phyloP scores from a whole-genome alignment of 2,797 vertebrate genomes.

The Chrosomus eos region DNA sequence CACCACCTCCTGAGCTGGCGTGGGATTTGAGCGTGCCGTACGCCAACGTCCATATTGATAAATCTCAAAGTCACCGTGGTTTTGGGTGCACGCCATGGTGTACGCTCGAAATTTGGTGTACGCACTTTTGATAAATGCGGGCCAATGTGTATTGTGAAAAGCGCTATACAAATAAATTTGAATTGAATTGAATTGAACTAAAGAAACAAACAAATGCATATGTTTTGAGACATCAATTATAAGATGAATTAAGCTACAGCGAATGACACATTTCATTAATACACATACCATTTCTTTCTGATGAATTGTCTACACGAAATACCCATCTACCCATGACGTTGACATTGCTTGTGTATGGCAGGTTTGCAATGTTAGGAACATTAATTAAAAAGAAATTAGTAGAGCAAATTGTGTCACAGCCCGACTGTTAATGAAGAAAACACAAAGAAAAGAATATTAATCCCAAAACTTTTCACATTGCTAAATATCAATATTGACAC shows the following conservation, averaged over 20 bases:
- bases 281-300: not conserved
- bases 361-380: rapidly evolving
- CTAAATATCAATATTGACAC: not conserved
- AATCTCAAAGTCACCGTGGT: no score
- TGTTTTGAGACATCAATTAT: not conserved
- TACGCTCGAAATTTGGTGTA: no score
- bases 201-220: not conserved
- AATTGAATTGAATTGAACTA: no score
- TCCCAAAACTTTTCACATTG: not conserved
- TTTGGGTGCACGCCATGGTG: no score
- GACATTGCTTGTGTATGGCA: slow-evolving; percentile 12
- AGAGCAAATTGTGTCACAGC: not conserved
- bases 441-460: not conserved
- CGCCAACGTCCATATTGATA: no score
- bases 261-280: not conserved
- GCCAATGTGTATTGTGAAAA: no score
- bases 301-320: slow-evolving; percentile 6
- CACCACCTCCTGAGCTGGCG: no score
- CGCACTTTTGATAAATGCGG: no score
- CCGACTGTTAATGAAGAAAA: not conserved
- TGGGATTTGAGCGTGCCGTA: no score
- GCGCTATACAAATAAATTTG: no score
- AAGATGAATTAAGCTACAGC: not conserved
- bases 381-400: not conserved
- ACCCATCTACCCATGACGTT: not conserved